Base-by-base conservation (phyloP, 2,888 invertebrate genomes). In the Galerucella calmariensis region DNA sequence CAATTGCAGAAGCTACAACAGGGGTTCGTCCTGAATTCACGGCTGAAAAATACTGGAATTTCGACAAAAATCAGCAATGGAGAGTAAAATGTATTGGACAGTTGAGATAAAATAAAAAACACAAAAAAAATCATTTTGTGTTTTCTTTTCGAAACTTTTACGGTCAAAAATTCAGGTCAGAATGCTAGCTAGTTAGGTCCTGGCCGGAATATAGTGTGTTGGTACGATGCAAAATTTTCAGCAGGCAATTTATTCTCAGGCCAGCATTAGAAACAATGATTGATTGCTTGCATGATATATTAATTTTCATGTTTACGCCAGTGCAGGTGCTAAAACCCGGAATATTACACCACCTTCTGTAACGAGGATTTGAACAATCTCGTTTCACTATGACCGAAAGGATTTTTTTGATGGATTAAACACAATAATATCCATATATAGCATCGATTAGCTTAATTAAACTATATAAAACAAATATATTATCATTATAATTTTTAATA, bases 221-320 rank as follows among this genome's bases (percentile, higher is more conserved):
- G 51, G 56, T 53, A 59, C 68, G 24, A 69, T 74, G 77, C 77
- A 69, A 75, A 77, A 70, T 69, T 75, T 73, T 63, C 75, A 72
- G 66, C 71, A 46, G 63, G 75, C 75, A 74, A 76, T 76, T 74
- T 65, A 76, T 69, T 74, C 75, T 69, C 63, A 16, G 69, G 35
- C 41, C 75, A 74, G 73, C 67, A 72, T 74, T 77, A 70, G 73
- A 62, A 56, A 72, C 77, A 48, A 68, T 78, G 78, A 78, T 78
- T 78, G 78, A 78, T 78, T 75, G 78, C 76, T 75, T 71, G 72
- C 76, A 78, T 78, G 78, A 78, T 76, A 69, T 78, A 76, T 76
- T 78, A 76, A 78, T 78, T 78, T 76, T 72, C 76, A 75, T 76
- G 75, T 71, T 76, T 72, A 69, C 75, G 75, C 66, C 77, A 72